phyloP scores from a whole-genome alignment of 2,797 vertebrate genomes.

The Moxostoma hubbsi region DNA sequence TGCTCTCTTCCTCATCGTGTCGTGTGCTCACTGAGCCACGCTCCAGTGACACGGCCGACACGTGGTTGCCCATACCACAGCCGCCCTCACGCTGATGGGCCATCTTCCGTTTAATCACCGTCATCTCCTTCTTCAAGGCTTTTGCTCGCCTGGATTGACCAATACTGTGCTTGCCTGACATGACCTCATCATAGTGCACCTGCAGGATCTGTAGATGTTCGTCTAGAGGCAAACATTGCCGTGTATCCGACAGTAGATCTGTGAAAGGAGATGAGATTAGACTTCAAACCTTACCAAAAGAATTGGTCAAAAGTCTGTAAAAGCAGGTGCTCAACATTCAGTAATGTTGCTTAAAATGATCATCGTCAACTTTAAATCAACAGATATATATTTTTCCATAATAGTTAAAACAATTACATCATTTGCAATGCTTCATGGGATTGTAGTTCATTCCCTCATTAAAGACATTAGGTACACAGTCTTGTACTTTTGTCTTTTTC shows the following conservation, averaged over 20 bases:
- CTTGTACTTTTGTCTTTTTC: too few species aligned
- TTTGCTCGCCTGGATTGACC: slow-evolving; percentile 93
- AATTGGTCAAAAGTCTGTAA: too few species aligned
- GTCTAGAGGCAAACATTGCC: slow-evolving; percentile 89
- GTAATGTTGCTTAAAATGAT: too few species aligned
- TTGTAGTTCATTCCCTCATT: too few species aligned
- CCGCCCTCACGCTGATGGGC: slow-evolving; percentile 89
- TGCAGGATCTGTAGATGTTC: slow-evolving; percentile 94
- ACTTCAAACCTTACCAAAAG: too few species aligned
- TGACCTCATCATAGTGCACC: slow-evolving; percentile 88
- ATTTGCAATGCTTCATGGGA: too few species aligned
- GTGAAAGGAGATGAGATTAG: slow-evolving; percentile 43
- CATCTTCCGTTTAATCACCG: slow-evolving; percentile 91
- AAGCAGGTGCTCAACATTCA: too few species aligned
- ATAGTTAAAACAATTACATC: too few species aligned
- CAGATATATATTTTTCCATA: too few species aligned
- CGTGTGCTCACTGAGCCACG: slow-evolving; percentile 78
- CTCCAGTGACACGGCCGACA: slow-evolving; percentile 78
- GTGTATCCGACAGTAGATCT: slow-evolving; percentile 88
- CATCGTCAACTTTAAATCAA: too few species aligned
- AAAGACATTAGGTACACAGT: too few species aligned
- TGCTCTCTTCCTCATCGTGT: slow-evolving; percentile 96
- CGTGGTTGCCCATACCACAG: slow-evolving; percentile 78
- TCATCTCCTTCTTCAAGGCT: slow-evolving; percentile 97
- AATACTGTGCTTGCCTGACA: slow-evolving; percentile 90